Base-by-base conservation (phyloP, 2,888 invertebrate species). In the Tachina fera region DNA sequence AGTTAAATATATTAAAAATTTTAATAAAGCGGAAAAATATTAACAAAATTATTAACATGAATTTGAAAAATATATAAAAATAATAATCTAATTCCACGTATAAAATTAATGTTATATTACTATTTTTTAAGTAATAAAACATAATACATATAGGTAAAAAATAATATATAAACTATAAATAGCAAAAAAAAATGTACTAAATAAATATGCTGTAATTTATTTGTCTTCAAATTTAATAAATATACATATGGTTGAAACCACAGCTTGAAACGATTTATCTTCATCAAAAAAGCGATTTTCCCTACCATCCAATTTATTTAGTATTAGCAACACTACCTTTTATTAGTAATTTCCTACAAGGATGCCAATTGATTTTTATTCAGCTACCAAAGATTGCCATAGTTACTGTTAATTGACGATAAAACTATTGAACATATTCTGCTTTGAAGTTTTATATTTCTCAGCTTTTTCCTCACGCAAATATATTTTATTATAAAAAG, bases 201-300 rank as follows among this genome's bases (percentile, higher is more conserved):
- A 61, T 45, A 49, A 70, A 80, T 41, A 63, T 31, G 79, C 61
- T 81, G 77, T 81, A 72, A 76, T 77, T 80, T 72, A 84, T 58
- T 74, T 68, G 61, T 56, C 60, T 74, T 78, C 71, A 77, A 49
- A 78, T 61, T 65, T 68, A 77, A 60, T 65, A 39, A 79, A 72
- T 41, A 61, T 43, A 78, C 60, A 41, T 68, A 70, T 45, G 22
- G 49, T 70, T 63, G 45, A n/a, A n/a, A n/a, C n/a, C n/a, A n/a
- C n/a, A n/a, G n/a, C n/a, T n/a, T n/a, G n/a, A 49, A 31, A 31
- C 31, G 31, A 31, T 31, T 31, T 31, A 31, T 31, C 49, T n/a
- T 49, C n/a, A 49, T n/a, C n/a, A n/a, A n/a, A 31, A 49, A 49
- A 49, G 47, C 13, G 31, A 31, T 31, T 6, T 31, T 5, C 6